A percentile compares a stretch with the other conserved stretches of the same genome.
Conservation (phyloP, 2,797 vertebrate species). For the Anisognathus igniventris region DNA sequence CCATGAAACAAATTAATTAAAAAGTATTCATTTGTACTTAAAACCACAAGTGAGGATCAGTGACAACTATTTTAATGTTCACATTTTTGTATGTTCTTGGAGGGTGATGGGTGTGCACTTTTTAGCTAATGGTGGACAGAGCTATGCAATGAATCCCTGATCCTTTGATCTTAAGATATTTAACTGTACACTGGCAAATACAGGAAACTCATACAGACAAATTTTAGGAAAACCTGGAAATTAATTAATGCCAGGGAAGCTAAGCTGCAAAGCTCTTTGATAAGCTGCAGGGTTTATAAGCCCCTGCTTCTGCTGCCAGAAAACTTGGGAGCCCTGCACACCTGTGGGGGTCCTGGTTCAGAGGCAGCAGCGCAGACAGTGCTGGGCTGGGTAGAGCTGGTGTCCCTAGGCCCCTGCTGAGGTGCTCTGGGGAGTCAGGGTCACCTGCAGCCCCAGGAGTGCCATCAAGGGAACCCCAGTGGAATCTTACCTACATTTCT, state of each 20-base stretch:
- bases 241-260: neutral
- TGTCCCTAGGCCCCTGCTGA: neutral
- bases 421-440: too few relatives aligned
- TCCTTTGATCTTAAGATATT: neutral
- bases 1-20: neutral
- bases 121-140: neutral
- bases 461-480: accelerated
- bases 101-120: neutral
- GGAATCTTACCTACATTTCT: neutral
- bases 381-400: neutral
- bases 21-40: neutral
- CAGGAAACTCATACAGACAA: neutral
- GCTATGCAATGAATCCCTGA: neutral
- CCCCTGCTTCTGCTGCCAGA: accelerated
- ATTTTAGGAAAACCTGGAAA: neutral
- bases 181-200: too few relatives aligned
- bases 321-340: neutral
- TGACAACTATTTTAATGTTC: neutral
- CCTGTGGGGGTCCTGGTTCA: accelerated
- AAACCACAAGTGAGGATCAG: neutral
- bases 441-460: too few relatives aligned
- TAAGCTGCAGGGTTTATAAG: neutral
- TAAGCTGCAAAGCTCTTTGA: neutral
- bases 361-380: accelerated
- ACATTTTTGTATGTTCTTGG: neutral